Conservation (phyloP, 2,113 vertebrate species). For the Dascyllus trimaculatus region DNA sequence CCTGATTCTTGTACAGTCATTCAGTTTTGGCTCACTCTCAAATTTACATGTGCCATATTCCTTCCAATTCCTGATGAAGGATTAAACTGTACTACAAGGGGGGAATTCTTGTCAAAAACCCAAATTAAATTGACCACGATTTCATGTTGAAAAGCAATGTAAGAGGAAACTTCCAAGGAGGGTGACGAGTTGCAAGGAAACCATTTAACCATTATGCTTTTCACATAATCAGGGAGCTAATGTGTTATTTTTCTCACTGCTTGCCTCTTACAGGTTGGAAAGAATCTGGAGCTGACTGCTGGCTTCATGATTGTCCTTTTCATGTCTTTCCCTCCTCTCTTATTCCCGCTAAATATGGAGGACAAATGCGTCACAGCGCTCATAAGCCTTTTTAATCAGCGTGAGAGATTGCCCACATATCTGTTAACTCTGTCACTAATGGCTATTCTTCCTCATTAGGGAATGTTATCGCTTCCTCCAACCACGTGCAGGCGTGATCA, state of each 20-base stretch:
- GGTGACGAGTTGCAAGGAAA: not conserved
- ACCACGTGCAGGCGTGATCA: constrained; percentile 68
- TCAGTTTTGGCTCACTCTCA: too few relatives aligned
- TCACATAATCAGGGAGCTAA: not conserved
- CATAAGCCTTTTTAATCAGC: constrained; percentile 80
- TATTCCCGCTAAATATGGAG: constrained; percentile 50
- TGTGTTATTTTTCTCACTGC: not conserved
- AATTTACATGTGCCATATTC: too few relatives aligned
- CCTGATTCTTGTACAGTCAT: too few relatives aligned
- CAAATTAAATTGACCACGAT: too few relatives aligned
- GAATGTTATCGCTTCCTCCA: constrained; percentile 54
- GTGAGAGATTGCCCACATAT: constrained; percentile 74
- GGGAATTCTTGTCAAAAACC: too few relatives aligned
- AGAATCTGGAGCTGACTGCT: constrained; percentile 5
- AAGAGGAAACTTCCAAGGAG: too few relatives aligned
- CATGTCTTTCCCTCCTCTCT: constrained; percentile 12
- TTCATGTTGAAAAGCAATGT: too few relatives aligned
- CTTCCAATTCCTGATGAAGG: too few relatives aligned
- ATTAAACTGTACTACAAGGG: too few relatives aligned
- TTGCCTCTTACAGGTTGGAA: not conserved
- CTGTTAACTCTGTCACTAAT: constrained; percentile 75
- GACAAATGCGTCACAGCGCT: constrained; percentile 56
- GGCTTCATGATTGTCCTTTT: constrained; percentile 12
- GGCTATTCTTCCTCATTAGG: constrained; percentile 78
- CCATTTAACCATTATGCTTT: not conserved